Evolutionary conservation across 1,140 invertebrate species (phyloP), one percentile per base, ranked within the genome.

Genomic region (Olivierus martensii): DNA sequence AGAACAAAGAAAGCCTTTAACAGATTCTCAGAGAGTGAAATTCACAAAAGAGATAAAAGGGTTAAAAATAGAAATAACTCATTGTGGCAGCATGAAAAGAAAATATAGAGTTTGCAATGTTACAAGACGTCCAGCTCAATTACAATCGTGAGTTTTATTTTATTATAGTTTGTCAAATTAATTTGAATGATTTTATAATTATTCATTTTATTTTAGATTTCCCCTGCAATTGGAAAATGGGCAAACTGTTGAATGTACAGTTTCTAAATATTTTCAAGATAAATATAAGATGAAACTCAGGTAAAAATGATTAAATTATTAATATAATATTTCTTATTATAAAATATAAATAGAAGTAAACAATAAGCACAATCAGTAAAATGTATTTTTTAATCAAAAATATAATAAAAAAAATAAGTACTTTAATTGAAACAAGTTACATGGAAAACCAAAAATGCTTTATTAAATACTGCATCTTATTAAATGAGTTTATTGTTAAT

Each of bases 31-130:
- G 66, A 77, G 96, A 65, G 95, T 99, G 28, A 99, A 99, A 73
- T 99, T 99, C 74, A 99, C 96, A 58, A 99, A 99, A 77, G 96
- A 99, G 80, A 99, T 99, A 58, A 98, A 98, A 77, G 76, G 94
- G 53, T 76, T 99, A 18, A 98, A 98, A 73, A 97, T 99, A 64
- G 96, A 99, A 78, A 99, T 99, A 46, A 99, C 94, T 10, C 96
- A 99, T 73, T 99, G 95, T 73, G 96, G 96, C 43, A 81, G 84
- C 48, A 99, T 99, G 95, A 81, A 91, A 65, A 76, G 96, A 59
- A 99, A 99, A 73, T 99, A 99, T 69, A 78, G 93, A 69, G 89
- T 99, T 10, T 99, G 95, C 70, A 99, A 99, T 74, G 95, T 99
- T 3, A 99, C 96, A 2, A 77, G 94, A 46, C 79, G 94, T 67